A percentile compares a stretch with the other conserved stretches of the same genome.
Evolutionary conservation across 2,888 invertebrate genomes (phyloP).

Genomic region (Drosophila kambysellisi): DNA sequence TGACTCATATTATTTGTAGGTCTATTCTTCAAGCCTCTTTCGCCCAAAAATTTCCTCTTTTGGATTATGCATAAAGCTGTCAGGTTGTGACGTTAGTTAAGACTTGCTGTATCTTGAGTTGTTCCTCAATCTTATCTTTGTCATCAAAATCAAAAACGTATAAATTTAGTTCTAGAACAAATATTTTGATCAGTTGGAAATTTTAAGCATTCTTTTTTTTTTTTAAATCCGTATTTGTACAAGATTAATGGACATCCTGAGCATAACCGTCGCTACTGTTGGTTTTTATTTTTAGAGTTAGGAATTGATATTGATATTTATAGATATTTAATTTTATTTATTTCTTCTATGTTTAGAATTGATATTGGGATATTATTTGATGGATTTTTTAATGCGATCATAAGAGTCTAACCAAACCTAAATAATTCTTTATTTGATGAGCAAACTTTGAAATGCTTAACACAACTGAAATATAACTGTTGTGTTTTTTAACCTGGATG

Average conservation of each 20-base stretch:
- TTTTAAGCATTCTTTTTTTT: neutral
- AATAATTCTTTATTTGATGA: neutral
- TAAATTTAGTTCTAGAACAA: constrained; percentile 12
- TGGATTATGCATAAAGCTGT: constrained; percentile 18
- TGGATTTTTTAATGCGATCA: neutral
- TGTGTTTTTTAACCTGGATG: too few species aligned
- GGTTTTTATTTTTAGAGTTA: neutral
- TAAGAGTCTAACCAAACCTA: neutral
- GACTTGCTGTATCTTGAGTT: constrained; percentile 4
- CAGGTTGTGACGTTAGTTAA: neutral
- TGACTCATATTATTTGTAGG: neutral
- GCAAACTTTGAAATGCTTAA: neutral
- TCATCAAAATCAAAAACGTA: neutral
- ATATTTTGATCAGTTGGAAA: constrained; percentile 24
- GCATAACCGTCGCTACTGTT: neutral
- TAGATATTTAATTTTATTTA: neutral
- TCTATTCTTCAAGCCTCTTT: constrained; percentile 1
- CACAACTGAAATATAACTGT: too few species aligned
- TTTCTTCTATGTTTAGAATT: neutral
- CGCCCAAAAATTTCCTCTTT: neutral
- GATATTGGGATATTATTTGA: neutral
- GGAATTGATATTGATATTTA: neutral
- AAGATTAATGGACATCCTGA: neutral
- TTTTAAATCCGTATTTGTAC: too few species aligned
- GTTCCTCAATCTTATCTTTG: constrained; percentile 23